These are phyloP conservation scores for Oscheius sp. DNA, from an alignment of 2,888 invertebrate genomes.

Conservation along the genomic window DNA sequence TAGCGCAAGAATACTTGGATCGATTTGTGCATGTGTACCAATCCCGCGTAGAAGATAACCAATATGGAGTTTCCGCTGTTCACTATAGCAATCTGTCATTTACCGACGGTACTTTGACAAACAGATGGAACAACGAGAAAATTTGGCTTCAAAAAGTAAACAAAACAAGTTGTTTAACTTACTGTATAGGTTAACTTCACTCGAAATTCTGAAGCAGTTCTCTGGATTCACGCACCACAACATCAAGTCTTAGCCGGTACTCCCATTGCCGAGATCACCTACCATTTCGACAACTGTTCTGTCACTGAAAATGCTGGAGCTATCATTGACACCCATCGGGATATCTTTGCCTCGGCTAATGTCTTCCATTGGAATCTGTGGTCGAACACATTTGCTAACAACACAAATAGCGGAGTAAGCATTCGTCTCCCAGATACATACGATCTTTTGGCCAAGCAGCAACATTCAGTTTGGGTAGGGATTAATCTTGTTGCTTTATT, in stretches of 20 bases:
- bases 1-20: slow-evolving; percentile 69
- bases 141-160: slow-evolving; percentile 67
- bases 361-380: slow-evolving; percentile 86
- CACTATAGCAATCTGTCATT: slow-evolving; percentile 77
- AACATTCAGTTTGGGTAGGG: slow-evolving; percentile 58
- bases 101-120: slow-evolving; percentile 61
- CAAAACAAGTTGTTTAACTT: not conserved
- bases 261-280: slow-evolving; percentile 82
- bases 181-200: slow-evolving; percentile 64
- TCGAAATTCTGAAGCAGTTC: slow-evolving; percentile 65
- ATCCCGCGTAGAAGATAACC: slow-evolving; percentile 74
- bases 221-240: slow-evolving; percentile 70
- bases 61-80: slow-evolving; percentile 80
- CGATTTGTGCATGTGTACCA: slow-evolving; percentile 67
- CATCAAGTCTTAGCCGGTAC: slow-evolving; percentile 71
- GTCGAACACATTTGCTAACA: slow-evolving; percentile 79
- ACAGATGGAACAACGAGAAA: slow-evolving; percentile 65
- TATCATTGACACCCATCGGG: slow-evolving; percentile 79
- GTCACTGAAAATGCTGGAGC: slow-evolving; percentile 85
- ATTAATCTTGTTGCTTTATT: not conserved
- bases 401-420: slow-evolving; percentile 85
- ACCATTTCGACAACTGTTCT: slow-evolving; percentile 85
- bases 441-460: slow-evolving; percentile 59
- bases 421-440: slow-evolving; percentile 80
- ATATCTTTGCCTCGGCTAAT: slow-evolving; percentile 93